These are phyloP conservation scores for Invenusta paracnida DNA, from an alignment of 2,888 invertebrate species.

Conservation along the genomic window DNA sequence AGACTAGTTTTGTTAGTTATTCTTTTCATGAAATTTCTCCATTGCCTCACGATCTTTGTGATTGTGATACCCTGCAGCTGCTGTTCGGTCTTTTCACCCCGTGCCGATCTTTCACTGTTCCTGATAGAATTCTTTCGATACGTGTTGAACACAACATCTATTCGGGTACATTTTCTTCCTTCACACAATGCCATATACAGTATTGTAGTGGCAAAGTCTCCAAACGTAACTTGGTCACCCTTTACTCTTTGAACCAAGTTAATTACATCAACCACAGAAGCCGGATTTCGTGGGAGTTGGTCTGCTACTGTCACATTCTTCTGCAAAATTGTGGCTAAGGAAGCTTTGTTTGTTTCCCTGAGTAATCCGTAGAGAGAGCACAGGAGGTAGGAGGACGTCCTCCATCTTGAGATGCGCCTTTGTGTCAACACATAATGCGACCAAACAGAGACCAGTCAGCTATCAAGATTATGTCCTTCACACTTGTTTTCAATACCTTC, in stretches of 20 bases:
- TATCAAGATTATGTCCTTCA: constrained; percentile 43
- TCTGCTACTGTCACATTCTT: constrained; percentile 44
- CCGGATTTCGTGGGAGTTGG: constrained; percentile 39
- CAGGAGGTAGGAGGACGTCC: constrained; percentile 46
- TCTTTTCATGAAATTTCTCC: constrained; percentile 35
- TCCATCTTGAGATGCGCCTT: constrained; percentile 32
- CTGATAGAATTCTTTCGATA: constrained; percentile 12
- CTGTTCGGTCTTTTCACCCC: constrained; percentile 13
- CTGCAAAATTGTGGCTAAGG: constrained; percentile 26
- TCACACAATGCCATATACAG: constrained; percentile 39
- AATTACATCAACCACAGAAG: constrained; percentile 46
- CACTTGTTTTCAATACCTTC: neutral
- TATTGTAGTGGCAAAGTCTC: constrained; percentile 39
- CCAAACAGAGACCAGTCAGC: constrained; percentile 43
- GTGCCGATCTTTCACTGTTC: constrained; percentile 6
- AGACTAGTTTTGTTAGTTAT: neutral
- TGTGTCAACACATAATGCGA: constrained; percentile 32
- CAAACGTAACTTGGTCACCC: constrained; percentile 44
- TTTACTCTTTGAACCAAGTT: constrained; percentile 44
- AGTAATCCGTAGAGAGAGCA: constrained; percentile 44
- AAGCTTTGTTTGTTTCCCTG: constrained; percentile 46
- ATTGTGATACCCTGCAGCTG: constrained; percentile 40
- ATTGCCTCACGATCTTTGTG: constrained; percentile 43
- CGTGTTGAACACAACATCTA: neutral
- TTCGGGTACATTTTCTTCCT: constrained; percentile 32